A percentile compares a stretch with the other conserved stretches of the same genome.
Evolutionary conservation across 2,797 vertebrate species (phyloP).

Genomic region (Malacoctenus gilli): DNA sequence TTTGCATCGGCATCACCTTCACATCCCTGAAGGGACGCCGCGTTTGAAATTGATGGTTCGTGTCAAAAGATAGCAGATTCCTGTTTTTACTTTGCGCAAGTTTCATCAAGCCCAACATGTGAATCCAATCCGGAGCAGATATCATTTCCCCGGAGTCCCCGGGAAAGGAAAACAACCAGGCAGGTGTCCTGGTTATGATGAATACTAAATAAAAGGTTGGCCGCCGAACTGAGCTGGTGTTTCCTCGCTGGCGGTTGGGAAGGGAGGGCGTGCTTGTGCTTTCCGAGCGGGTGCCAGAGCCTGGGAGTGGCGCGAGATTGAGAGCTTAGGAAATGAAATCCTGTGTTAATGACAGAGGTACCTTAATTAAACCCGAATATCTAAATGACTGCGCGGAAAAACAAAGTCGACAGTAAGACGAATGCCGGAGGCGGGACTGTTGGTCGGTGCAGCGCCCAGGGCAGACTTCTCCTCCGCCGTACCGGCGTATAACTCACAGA

Average conservation of each 20-base stretch:
- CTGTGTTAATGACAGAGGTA: slow-evolving; percentile 69
- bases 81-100: slow-evolving; percentile 52
- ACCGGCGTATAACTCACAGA: slow-evolving; percentile 38
- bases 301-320: slow-evolving; percentile 50
- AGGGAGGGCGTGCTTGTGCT: slow-evolving; percentile 42
- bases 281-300: slow-evolving; percentile 44
- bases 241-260: slow-evolving; percentile 44
- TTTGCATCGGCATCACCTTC: slow-evolving; percentile 46
- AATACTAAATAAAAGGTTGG: slow-evolving; percentile 70
- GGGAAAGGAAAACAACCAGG: slow-evolving; percentile 64
- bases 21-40: slow-evolving; percentile 42
- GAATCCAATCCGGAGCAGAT: slow-evolving; percentile 64
- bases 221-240: slow-evolving; percentile 46
- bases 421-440: slow-evolving; percentile 64
- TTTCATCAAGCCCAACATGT: slow-evolving; percentile 68
- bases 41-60: slow-evolving; percentile 68
- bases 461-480: slow-evolving; percentile 44
- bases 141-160: slow-evolving; percentile 62
- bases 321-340: slow-evolving; percentile 67
- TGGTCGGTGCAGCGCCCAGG: slow-evolving; percentile 41
- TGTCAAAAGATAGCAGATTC: slow-evolving; percentile 63
- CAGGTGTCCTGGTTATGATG: slow-evolving; percentile 68
- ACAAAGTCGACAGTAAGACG: slow-evolving; percentile 67
- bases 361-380: slow-evolving; percentile 76
- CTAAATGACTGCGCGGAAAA: slow-evolving; percentile 63